These are phyloP conservation scores for Phrixothrix hirtus DNA, from an alignment of 2,888 invertebrate species.

Conservation along the genomic window DNA sequence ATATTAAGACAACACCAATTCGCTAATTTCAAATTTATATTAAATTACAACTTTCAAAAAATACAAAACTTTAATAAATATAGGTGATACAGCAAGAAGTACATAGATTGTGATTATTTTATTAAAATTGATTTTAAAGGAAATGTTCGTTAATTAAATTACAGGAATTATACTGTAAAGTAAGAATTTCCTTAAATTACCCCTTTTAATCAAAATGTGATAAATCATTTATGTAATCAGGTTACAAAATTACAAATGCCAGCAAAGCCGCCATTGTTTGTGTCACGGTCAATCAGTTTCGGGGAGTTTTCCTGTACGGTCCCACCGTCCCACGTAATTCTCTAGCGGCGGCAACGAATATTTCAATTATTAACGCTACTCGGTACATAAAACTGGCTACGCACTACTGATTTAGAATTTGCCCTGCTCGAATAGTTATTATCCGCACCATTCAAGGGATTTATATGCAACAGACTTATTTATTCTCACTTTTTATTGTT, in stretches of 20 bases:
- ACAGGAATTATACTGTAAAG: neutral
- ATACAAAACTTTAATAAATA: no score
- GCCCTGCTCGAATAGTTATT: slow-evolving; percentile 22
- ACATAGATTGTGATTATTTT: no score
- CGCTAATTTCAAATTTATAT: no score
- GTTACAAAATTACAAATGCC: slow-evolving; percentile 29
- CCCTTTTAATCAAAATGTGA: slow-evolving; percentile 9
- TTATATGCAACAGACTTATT: slow-evolving; percentile 11
- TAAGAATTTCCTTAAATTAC: slow-evolving; percentile 1
- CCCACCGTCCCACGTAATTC: slow-evolving; percentile 16
- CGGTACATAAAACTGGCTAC: slow-evolving; percentile 36
- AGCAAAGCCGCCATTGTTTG: slow-evolving; percentile 28
- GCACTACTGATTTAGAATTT: slow-evolving; percentile 31
- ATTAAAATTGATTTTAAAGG: neutral
- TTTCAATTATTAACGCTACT: slow-evolving; percentile 42
- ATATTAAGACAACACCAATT: no score
- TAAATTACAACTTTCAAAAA: no score
- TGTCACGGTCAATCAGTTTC: slow-evolving; percentile 34
- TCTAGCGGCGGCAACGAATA: slow-evolving; percentile 34
- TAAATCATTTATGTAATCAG: slow-evolving; percentile 24
- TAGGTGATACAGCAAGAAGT: no score
- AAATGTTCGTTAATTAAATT: neutral
- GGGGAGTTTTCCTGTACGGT: slow-evolving; percentile 28
- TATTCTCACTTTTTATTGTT: slow-evolving; percentile 18
- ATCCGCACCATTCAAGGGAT: slow-evolving; percentile 21